Percentiles rank a stretch among this genome's conserved stretches.
Conservation (phyloP, 2,797 vertebrate species). For the Cichlasoma orientale region DNA sequence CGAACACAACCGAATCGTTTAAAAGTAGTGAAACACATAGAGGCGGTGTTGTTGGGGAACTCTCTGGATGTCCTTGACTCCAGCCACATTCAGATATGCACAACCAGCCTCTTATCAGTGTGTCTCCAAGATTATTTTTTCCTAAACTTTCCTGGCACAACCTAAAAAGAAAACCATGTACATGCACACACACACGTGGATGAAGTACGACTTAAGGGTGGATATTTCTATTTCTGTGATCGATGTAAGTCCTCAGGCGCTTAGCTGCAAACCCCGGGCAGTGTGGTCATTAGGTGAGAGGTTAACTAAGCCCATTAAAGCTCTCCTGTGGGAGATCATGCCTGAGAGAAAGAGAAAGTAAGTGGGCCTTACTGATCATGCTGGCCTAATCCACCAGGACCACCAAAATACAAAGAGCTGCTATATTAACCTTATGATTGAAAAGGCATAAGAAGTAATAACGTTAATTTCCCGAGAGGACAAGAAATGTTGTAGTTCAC, state of each 20-base stretch:
- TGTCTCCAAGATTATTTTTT: constrained; percentile 30
- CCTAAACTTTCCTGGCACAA: constrained; percentile 4
- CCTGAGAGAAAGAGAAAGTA: constrained; percentile 48
- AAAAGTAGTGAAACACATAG: background rate
- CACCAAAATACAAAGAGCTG: constrained; percentile 15
- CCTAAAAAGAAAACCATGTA: constrained; percentile 15
- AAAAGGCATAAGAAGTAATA: background rate
- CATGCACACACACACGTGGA: background rate
- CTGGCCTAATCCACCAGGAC: constrained; percentile 40
- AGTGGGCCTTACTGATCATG: constrained; percentile 23
- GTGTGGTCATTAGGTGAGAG: constrained; percentile 38
- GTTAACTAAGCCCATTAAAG: constrained; percentile 62
- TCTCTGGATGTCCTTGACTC: constrained; percentile 26
- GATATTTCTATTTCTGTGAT: constrained; percentile 48
- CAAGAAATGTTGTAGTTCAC: background rate
- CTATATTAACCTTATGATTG: constrained; percentile 24
- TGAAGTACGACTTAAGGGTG: constrained; percentile 17
- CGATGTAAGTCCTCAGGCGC: constrained; percentile 1
- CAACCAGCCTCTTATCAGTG: constrained; percentile 37
- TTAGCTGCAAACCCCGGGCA: constrained; percentile 25
- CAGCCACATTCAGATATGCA: constrained; percentile 25
- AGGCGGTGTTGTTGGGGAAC: background rate
- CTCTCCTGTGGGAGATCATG: constrained; percentile 50
- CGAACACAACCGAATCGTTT: background rate
- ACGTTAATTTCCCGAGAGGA: background rate